Evolutionary conservation across 2,113 vertebrate species (phyloP).

Genomic region (Salvelinus sp.): DNA sequence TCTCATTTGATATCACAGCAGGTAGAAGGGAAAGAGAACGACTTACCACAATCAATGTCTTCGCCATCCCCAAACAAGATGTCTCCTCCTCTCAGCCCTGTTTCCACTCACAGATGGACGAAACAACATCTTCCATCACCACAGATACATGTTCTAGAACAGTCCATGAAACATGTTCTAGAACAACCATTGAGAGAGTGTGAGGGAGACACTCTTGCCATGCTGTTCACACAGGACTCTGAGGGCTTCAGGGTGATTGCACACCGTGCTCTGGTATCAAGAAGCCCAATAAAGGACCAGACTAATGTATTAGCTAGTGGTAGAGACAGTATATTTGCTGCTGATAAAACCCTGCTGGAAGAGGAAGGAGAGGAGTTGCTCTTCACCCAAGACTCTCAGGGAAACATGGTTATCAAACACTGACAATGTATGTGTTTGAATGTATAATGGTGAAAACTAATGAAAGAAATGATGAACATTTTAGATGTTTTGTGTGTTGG

Average conservation of each 20-base stretch:
- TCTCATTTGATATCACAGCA: constrained; percentile 13
- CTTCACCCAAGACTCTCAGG: constrained; percentile 77
- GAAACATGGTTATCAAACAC: constrained; percentile 77
- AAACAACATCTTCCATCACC: constrained; percentile 25
- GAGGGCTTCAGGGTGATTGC: constrained; percentile 74
- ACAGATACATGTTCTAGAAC: constrained; percentile 21
- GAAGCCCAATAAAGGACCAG: constrained; percentile 63
- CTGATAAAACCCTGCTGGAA: constrained; percentile 32
- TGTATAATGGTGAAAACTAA: neutral
- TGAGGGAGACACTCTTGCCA: constrained; percentile 51
- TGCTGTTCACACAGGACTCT: constrained; percentile 77
- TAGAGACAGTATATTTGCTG: neutral
- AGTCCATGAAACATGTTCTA: constrained; percentile 2
- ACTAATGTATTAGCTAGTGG: constrained; percentile 21
- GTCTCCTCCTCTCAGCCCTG: neutral
- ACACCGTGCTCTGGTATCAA: constrained; percentile 45
- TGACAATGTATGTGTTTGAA: constrained; percentile 30
- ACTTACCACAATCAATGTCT: neutral
- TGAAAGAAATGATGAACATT: neutral
- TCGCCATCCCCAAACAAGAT: constrained; percentile 20
- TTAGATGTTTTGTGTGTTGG: neutral
- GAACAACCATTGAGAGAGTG: constrained; percentile 8
- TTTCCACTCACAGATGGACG: constrained; percentile 20
- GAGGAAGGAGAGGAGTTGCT: constrained; percentile 63
- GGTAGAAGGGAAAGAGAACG: constrained; percentile 59